phyloP scores from a whole-genome alignment of 2,113 vertebrate genomes.

The Arizona elegans region DNA sequence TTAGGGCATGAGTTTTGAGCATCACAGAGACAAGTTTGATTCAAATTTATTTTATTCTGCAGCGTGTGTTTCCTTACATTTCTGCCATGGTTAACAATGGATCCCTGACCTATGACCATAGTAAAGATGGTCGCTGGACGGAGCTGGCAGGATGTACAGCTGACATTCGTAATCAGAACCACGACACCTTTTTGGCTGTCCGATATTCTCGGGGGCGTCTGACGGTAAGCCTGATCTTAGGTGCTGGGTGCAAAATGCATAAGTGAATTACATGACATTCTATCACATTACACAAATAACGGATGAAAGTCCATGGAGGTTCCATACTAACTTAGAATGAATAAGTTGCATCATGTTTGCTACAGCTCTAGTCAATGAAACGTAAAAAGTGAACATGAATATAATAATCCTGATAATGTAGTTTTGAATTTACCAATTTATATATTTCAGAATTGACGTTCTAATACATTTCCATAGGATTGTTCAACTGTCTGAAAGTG shows the following conservation, averaged over 20 bases:
- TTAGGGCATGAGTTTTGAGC: rapidly evolving
- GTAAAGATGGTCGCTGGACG: slow-evolving; percentile 87
- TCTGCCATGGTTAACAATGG: slow-evolving; percentile 98
- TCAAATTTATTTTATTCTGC: slow-evolving; percentile 7
- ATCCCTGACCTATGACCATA: slow-evolving; percentile 89
- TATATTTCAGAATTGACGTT: not conserved
- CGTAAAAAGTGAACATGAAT: not conserved
- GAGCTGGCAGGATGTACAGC: slow-evolving; percentile 92
- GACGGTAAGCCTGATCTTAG: slow-evolving; percentile 73
- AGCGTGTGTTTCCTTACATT: slow-evolving; percentile 95
- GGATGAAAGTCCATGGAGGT: rapidly evolving
- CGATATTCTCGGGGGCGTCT: slow-evolving; percentile 93
- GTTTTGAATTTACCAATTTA: not conserved
- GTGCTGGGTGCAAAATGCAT: not conserved
- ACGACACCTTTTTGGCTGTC: slow-evolving; percentile 94
- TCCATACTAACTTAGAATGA: rapidly evolving
- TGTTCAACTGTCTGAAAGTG: not conserved
- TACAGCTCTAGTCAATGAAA: not conserved
- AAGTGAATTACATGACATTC: not conserved
- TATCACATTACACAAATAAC: not conserved
- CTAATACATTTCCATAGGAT: not conserved
- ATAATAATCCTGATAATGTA: not conserved
- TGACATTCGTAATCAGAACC: slow-evolving; percentile 88
- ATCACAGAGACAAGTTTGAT: not conserved
- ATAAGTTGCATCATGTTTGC: not conserved